Conservation (phyloP, 2,797 vertebrate species). For the Geotrypetes seraphini region DNA sequence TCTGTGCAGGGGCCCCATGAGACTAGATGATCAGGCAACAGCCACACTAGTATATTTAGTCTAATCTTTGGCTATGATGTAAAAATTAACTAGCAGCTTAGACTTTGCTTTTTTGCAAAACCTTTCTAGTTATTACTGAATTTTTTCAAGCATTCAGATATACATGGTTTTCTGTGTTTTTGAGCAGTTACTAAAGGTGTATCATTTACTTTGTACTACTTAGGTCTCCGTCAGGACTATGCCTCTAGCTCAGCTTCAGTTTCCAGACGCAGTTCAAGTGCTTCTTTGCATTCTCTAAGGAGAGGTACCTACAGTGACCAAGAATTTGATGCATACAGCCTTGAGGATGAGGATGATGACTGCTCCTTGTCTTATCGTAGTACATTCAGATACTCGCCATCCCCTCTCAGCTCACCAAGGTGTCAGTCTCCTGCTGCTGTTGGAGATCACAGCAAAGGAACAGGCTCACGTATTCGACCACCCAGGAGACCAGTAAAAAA, state of each 20-base stretch:
- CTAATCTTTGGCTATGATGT: too few species aligned
- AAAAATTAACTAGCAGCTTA: too few species aligned
- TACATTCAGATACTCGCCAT: constrained; percentile 67
- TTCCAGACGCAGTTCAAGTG: constrained; percentile 78
- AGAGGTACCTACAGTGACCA: constrained; percentile 83
- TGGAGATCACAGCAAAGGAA: constrained; percentile 43
- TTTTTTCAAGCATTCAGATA: too few species aligned
- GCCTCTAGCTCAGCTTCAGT: constrained; percentile 79
- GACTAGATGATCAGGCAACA: too few species aligned
- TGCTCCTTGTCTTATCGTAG: constrained; percentile 62
- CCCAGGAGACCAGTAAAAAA: constrained; percentile 67
- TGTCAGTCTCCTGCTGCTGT: constrained; percentile 72
- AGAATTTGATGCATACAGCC: constrained; percentile 80
- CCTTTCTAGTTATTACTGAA: too few species aligned
- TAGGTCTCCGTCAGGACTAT: constrained; percentile 84
- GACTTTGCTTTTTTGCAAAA: too few species aligned
- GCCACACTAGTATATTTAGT: too few species aligned
- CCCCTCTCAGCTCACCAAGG: constrained; percentile 76
- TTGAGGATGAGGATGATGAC: constrained; percentile 75
- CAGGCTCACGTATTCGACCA: constrained; percentile 52
- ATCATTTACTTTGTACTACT: accelerated
- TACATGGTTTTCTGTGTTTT: too few species aligned
- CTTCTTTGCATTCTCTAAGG: constrained; percentile 78
- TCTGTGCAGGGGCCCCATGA: too few species aligned
- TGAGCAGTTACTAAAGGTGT: accelerated